Conservation (phyloP, 2,888 invertebrate genomes). For the Oeneis ivallda region DNA sequence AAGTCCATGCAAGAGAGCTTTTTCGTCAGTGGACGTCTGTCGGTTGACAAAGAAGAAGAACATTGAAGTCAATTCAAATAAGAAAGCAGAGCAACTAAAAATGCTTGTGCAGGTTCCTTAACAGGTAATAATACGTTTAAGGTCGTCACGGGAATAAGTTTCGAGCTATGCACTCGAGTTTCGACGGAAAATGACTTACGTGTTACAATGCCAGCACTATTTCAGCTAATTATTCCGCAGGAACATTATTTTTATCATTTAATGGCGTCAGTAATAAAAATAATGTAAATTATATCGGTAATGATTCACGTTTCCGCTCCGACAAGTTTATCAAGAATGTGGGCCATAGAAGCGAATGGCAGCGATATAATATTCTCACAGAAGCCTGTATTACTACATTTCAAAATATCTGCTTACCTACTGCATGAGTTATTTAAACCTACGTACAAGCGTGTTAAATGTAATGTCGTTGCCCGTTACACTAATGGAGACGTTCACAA, state of each 20-base stretch:
- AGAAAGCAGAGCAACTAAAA: background rate
- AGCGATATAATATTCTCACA: conserved; percentile 59
- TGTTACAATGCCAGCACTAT: conserved; percentile 30
- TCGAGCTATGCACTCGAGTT: conserved; percentile 60
- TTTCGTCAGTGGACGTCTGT: too few relatives aligned
- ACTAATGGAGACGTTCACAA: too few relatives aligned
- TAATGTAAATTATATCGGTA: conserved; percentile 40
- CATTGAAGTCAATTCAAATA: too few relatives aligned
- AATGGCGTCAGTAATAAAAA: conserved; percentile 35
- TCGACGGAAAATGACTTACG: conserved; percentile 48
- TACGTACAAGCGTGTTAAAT: background rate
- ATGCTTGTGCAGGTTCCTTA: conserved; percentile 24
- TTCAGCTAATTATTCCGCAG: conserved; percentile 40
- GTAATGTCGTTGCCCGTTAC: background rate
- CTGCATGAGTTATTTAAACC: background rate
- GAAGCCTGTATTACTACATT: conserved; percentile 51
- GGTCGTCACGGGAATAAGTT: conserved; percentile 75
- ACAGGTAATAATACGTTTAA: conserved; percentile 28
- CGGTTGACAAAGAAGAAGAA: too few relatives aligned
- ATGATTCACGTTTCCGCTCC: conserved; percentile 70
- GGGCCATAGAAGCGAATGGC: conserved; percentile 51
- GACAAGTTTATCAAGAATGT: conserved; percentile 72
- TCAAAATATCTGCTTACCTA: conserved; percentile 39
- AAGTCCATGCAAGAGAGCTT: too few relatives aligned
- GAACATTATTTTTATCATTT: conserved; percentile 37